Evolutionary conservation across 2,113 vertebrate species (phyloP), one percentile per base, ranked within the genome.

Genomic region (Microcebus murinus): DNA sequence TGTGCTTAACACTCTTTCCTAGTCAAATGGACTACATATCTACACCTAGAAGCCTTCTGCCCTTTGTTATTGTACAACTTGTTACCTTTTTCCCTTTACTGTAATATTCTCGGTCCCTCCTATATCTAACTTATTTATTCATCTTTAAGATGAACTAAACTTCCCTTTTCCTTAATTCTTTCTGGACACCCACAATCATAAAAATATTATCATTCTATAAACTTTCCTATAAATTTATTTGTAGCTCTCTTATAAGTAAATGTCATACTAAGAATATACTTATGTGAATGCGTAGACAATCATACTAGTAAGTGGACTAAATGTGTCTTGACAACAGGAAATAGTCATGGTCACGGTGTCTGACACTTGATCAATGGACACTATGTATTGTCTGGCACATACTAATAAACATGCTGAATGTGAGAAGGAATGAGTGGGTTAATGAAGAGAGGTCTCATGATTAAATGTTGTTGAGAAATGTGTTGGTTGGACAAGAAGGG

Each of bases 351-450:
- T 29, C 31, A 55, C n/a, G 45, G 29, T 15, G 25, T 61, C 2
- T 95, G 39, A 59, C 20, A 61, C 18, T 23, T 1, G 8, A 36
- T n/a, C 25, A 83, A 3, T 0, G 36, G 23, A 14, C 18, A 17
- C 4, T 17, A 55, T 23, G 8, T 8, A 10, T 27, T 67, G 4
- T 31, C 39, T n/a, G 10, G 11, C 3, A 25, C 4, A 2, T 23
- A 31, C 55, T n/a, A 50, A 8, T 65, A 17, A 71, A 23, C 23
- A 36, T 73, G 10, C 48, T 86, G 23, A 36, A 31, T 45, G 21
- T 48, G 6, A 80, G 31, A 34, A 5, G 8, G 21, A 83, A n/a
- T 74, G 27, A 91, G 73, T 42, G 6, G 11, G 20, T 70, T 79
- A 68, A 34, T 36, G 29, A 93, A n/a, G 45, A 82, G 79, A 90